A percentile compares a stretch with the other conserved stretches of the same genome.
Evolutionary conservation across 2,888 invertebrate genomes (phyloP).

Genomic region (Amphipyra berbera): DNA sequence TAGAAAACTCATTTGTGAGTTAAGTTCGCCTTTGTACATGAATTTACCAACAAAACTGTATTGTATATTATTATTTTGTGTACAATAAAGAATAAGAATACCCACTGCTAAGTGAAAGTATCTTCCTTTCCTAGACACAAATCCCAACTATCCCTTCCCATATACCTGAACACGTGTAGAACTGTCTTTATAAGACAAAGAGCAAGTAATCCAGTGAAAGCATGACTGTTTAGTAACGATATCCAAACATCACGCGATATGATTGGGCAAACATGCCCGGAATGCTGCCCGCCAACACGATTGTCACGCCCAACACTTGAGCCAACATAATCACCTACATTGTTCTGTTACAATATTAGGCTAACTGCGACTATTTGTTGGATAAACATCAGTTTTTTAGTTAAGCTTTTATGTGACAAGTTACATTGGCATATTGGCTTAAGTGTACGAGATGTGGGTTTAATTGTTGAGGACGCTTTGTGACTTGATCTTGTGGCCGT

Average conservation of each 20-base stretch:
- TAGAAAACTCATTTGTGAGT: too few species aligned
- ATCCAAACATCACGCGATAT: constrained; percentile 67
- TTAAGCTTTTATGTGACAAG: constrained; percentile 53
- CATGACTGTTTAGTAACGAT: constrained; percentile 67
- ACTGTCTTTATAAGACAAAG: constrained; percentile 7
- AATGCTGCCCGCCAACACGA: constrained; percentile 68
- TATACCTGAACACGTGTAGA: constrained; percentile 8
- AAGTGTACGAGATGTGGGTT: constrained; percentile 49
- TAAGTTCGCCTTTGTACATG: too few species aligned
- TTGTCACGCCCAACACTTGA: constrained; percentile 74
- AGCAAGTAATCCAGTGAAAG: constrained; percentile 40
- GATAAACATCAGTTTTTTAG: constrained; percentile 52
- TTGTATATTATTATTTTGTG: too few species aligned
- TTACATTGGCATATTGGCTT: constrained; percentile 54
- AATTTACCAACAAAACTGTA: too few species aligned
- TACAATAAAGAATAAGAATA: too few species aligned
- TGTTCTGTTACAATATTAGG: constrained; percentile 60
- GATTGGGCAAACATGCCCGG: constrained; percentile 55
- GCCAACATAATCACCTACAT: constrained; percentile 76
- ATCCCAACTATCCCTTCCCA: not conserved
- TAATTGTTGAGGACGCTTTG: constrained; percentile 25
- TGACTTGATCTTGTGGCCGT: constrained; percentile 7
- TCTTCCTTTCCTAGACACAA: too few species aligned
- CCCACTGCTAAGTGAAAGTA: too few species aligned
- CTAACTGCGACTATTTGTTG: constrained; percentile 63